These are phyloP conservation scores for Megalops cyprinoides DNA, from an alignment of 2,797 vertebrate species.

Conservation along the genomic window DNA sequence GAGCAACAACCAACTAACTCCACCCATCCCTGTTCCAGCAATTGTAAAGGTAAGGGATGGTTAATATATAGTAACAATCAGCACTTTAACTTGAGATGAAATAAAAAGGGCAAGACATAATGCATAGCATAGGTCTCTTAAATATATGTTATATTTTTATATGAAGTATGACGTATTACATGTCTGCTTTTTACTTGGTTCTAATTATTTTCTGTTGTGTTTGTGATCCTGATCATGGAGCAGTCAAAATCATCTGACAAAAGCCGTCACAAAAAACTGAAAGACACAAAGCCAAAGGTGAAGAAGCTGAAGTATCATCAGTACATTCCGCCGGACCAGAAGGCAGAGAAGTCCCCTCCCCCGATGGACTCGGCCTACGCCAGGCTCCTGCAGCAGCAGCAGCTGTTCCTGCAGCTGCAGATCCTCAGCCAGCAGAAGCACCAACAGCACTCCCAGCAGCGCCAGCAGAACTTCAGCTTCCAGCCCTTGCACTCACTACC, in stretches of 20 bases:
- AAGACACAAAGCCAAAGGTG: conserved; percentile 97
- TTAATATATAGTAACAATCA: neutral
- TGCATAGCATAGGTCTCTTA: neutral
- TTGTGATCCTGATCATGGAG: conserved; percentile 4
- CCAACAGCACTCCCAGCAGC: conserved; percentile 72
- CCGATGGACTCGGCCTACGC: conserved; percentile 99
- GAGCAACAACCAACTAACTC: conserved; percentile 65
- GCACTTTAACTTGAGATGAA: conserved; percentile 2
- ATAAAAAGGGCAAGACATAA: neutral
- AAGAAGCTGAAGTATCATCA: conserved; percentile 99
- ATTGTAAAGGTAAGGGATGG: conserved; percentile 82
- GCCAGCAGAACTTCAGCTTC: conserved; percentile 84
- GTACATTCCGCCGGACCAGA: conserved; percentile 98
- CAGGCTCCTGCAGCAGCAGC: conserved; percentile 93
- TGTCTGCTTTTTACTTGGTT: neutral
- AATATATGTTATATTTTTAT: neutral
- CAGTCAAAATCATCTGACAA: conserved; percentile 91
- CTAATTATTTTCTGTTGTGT: neutral
- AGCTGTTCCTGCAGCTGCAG: conserved; percentile 97
- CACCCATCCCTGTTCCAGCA: conserved; percentile 71
- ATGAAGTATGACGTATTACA: neutral
- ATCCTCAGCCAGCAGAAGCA: conserved; percentile 97
- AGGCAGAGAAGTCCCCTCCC: conserved; percentile 93
- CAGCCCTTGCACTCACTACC: conserved; percentile 77
- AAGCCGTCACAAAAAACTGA: conserved; percentile 97